A percentile compares a stretch with the other conserved stretches of the same genome.
Evolutionary conservation across 2,888 invertebrate genomes (phyloP).

Genomic region (Drosophila neoperkinsi): DNA sequence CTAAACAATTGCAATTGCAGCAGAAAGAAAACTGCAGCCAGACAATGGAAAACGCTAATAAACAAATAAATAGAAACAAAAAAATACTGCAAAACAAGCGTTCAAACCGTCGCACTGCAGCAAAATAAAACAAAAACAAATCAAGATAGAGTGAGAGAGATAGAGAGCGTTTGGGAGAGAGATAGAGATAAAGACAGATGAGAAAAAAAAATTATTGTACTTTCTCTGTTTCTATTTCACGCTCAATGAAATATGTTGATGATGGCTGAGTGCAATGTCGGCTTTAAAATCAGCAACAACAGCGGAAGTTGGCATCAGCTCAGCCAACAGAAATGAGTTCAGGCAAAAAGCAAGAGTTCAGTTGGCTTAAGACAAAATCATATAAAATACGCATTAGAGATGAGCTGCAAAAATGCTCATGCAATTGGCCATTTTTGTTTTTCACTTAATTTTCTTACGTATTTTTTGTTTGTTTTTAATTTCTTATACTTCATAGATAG

Average conservation of each 20-base stretch:
- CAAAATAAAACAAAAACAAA: constrained; percentile 52
- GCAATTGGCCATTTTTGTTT: constrained; percentile 63
- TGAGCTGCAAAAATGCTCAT: constrained; percentile 43
- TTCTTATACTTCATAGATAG: constrained; percentile 27
- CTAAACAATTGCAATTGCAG: constrained; percentile 57
- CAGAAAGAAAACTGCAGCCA: constrained; percentile 68
- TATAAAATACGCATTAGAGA: constrained; percentile 56
- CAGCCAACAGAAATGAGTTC: constrained; percentile 71
- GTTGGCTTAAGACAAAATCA: constrained; percentile 29
- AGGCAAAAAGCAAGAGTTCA: constrained; percentile 34
- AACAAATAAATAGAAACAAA: constrained; percentile 16
- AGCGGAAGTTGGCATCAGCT: constrained; percentile 73
- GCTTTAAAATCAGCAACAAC: constrained; percentile 49
- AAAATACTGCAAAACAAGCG: constrained; percentile 30
- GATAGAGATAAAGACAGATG: constrained; percentile 3
- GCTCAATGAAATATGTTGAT: constrained; percentile 83
- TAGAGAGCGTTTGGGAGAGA: constrained; percentile 9
- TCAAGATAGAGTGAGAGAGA: constrained; percentile 11
- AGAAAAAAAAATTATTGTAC: constrained; percentile 67
- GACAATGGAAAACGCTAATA: constrained; percentile 73
- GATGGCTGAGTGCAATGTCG: constrained; percentile 58
- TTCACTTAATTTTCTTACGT: constrained; percentile 70
- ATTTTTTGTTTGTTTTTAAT: constrained; percentile 37
- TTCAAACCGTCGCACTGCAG: constrained; percentile 42
- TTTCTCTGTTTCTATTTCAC: constrained; percentile 84